Evolutionary conservation across 1,140 invertebrate genomes (phyloP), one percentile per base, ranked within the genome.

Genomic region (Drosophila lacertosa): DNA sequence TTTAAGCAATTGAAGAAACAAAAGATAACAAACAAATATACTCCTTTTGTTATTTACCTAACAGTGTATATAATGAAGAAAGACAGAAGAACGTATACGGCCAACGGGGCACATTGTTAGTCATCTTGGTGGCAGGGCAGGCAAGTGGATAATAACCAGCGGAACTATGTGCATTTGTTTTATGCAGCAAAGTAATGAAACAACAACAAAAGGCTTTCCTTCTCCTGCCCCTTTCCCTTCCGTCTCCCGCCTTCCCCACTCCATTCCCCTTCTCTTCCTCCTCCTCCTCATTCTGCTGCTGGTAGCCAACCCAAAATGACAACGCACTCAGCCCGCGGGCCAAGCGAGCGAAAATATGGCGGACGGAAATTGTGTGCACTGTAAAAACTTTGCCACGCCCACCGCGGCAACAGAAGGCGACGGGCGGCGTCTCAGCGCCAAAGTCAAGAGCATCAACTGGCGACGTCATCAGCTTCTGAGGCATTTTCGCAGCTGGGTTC

Each of bases 81-180:
- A 29, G 26, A 29, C 20, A 44, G 45, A 13, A 5, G 4, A 35
- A 35, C 11, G 11, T 13, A 45, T 59, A 54, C 64, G 54, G 55
- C 45, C 59, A 53, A 55, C 44, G 60, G 73, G 76, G 72, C 80
- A 66, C 81, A 86, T 86, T 84, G 81, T 84, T 4, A 16, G 44
- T 26, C 42, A 13, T 11, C 32, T 15, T 39, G 24, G 16, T 4
- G 24, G 35, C 11, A n/a, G 32, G n/a, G 77, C 26, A 29, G 58
- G 76, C 77, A 84, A 84, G 81, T 86, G 81, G 77, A 84, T 84
- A 81, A 84, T 84, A 84, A 81, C 81, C 73, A 79, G 72, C 73
- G 81, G 82, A 86, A 88, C 81, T 86, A 86, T 86, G 73, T 72
- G 81, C 81, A 86, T 86, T 86, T 88, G 82, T 86, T 86, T 86